Conservation (phyloP, 1,140 invertebrate species). For the Drosophila albomicans region DNA sequence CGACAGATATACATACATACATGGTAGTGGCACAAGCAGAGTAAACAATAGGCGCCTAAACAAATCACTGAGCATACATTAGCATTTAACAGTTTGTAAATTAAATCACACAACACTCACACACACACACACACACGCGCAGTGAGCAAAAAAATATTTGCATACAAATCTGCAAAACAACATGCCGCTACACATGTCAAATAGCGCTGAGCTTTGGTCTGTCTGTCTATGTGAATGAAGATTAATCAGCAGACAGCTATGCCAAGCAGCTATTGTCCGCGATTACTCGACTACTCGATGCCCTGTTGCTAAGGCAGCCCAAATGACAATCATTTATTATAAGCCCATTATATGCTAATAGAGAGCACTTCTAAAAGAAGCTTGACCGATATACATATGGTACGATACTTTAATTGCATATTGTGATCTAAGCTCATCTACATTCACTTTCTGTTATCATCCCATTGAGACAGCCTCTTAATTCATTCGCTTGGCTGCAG, state of each 20-base stretch:
- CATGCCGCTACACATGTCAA: constrained; percentile 66
- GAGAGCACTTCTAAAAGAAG: background rate
- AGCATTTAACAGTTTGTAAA: constrained; percentile 65
- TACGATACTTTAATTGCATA: background rate
- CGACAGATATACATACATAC: background rate
- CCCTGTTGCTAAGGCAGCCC: constrained; percentile 5
- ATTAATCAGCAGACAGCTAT: constrained; percentile 70
- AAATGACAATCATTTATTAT: background rate
- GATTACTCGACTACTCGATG: constrained; percentile 15
- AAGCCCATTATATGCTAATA: background rate
- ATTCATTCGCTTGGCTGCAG: constrained; percentile 7
- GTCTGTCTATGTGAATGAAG: constrained; percentile 44
- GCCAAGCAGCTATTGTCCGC: constrained; percentile 9
- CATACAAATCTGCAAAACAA: constrained; percentile 60
- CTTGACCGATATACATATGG: background rate
- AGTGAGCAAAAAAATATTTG: constrained; percentile 64
- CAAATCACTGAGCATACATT: constrained; percentile 57
- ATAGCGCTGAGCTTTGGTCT: constrained; percentile 51
- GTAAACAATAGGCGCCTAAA: constrained; percentile 52
- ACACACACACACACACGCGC: background rate
- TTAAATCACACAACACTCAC: constrained; percentile 46
- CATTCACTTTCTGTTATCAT: background rate
- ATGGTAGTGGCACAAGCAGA: background rate
- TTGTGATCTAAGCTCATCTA: too few species aligned
- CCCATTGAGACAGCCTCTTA: background rate